phyloP scores from a whole-genome alignment of 2,113 vertebrate species.

The Cinclus cinclus region DNA sequence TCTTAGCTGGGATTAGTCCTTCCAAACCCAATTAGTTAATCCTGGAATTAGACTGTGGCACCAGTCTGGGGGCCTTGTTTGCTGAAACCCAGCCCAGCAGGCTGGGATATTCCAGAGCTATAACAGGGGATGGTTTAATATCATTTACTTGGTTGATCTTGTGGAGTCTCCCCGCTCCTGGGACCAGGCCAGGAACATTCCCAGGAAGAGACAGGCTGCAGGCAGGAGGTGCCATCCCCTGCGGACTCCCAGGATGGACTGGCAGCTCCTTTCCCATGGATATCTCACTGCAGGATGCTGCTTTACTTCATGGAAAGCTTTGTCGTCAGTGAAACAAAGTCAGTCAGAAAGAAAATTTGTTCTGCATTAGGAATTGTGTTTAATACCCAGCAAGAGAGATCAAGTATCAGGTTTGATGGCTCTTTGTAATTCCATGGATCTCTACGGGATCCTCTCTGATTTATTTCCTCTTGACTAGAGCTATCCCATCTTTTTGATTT shows the following conservation, averaged over 20 bases:
- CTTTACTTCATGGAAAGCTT: background rate
- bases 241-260: fast-evolving
- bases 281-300: background rate
- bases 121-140: background rate
- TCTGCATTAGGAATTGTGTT: background rate
- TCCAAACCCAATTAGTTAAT: background rate
- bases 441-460: background rate
- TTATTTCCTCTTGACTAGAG: background rate
- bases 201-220: background rate
- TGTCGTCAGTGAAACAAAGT: background rate
- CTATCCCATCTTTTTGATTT: background rate
- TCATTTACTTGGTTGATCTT: background rate
- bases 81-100: background rate
- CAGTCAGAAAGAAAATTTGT: background rate
- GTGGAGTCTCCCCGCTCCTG: background rate
- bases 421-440: background rate
- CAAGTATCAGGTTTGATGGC: background rate
- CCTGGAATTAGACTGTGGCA: fast-evolving
- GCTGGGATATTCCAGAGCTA: background rate
- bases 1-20: background rate
- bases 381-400: background rate
- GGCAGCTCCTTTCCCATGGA: background rate
- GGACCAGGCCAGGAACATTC: fast-evolving
- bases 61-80: too few relatives aligned
- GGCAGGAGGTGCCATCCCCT: too few relatives aligned